Conservation (phyloP, 1,140 invertebrate species). For the Drosophila tropicalis region DNA sequence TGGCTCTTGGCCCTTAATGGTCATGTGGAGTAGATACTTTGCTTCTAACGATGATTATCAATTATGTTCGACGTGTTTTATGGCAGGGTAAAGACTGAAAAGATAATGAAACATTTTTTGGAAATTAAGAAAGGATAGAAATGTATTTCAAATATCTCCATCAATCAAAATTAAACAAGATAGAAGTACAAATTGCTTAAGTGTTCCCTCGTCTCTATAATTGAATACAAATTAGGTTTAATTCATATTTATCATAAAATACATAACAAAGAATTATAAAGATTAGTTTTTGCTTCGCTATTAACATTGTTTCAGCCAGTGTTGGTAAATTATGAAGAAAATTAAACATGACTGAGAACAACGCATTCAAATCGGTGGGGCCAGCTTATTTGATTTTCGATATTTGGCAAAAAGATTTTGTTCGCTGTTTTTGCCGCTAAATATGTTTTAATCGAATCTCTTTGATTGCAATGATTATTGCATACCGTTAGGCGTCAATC, state of each 20-base stretch:
- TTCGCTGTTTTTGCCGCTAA: neutral
- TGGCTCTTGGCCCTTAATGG: conserved; percentile 13
- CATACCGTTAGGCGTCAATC: neutral
- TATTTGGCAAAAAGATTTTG: neutral
- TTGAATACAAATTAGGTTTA: no score
- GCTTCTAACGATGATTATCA: conserved; percentile 9
- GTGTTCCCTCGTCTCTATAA: no score
- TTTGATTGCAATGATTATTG: conserved; percentile 6
- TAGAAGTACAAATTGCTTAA: no score
- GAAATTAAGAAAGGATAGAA: neutral
- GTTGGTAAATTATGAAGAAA: no score
- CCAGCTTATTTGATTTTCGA: no score
- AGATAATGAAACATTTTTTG: conserved; percentile 4
- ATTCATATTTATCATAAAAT: no score
- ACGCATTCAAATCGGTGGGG: no score
- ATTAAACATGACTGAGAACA: no score
- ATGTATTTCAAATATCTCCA: neutral
- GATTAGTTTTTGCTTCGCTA: no score
- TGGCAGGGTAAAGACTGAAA: neutral
- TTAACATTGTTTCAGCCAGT: no score
- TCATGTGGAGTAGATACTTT: conserved; percentile 2
- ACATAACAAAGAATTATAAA: no score
- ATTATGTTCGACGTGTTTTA: conserved; percentile 4
- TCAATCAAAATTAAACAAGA: neutral
- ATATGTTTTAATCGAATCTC: conserved; percentile 8